A percentile compares a stretch with the other conserved stretches of the same genome.
Evolutionary conservation across 1,140 invertebrate genomes (phyloP).

Genomic region (Xylocopa sonorina): DNA sequence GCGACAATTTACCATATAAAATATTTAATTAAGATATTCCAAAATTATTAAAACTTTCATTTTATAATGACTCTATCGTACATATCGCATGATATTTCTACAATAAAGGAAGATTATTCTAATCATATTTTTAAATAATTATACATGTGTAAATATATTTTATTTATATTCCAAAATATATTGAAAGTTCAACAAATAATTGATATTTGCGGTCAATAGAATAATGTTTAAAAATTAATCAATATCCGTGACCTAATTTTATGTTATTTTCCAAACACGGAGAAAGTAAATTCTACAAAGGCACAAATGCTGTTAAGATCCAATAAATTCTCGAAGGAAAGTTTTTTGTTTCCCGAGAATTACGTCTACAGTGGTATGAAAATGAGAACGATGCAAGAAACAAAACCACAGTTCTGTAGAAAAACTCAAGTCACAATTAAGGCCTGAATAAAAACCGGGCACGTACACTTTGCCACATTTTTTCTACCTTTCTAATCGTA

Average conservation of each 20-base stretch:
- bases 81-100: too few species aligned
- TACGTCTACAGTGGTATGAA: neutral
- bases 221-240: neutral
- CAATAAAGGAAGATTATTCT: too few species aligned
- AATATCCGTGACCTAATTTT: neutral
- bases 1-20: too few species aligned
- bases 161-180: too few species aligned
- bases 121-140: too few species aligned
- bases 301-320: neutral
- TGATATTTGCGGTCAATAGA: neutral
- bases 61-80: too few species aligned
- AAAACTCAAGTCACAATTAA: constrained; percentile 13
- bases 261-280: neutral
- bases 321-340: neutral
- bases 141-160: too few species aligned
- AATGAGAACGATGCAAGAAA: neutral
- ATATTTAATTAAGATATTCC: too few species aligned
- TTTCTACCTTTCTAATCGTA: neutral
- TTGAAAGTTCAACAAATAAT: neutral
- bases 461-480: neutral
- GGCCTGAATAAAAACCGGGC: neutral
- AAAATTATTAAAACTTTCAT: too few species aligned
- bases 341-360: neutral
- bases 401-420: neutral
- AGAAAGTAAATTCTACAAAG: neutral